phyloP scores from a whole-genome alignment of 1,140 invertebrate species.

The Acromyrmex heyeri region DNA sequence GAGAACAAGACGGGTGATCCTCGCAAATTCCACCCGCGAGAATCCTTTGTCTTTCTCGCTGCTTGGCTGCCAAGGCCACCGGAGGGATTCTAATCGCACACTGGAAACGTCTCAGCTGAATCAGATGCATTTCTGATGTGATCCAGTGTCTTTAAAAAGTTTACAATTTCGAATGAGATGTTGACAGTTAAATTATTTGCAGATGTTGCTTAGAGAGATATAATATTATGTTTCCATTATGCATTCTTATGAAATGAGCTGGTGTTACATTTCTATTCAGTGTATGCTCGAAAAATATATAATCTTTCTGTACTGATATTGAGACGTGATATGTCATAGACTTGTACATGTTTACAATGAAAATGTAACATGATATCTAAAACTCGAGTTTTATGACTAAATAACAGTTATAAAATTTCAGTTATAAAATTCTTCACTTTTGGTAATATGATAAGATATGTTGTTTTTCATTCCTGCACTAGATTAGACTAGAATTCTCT shows the following conservation, averaged over 20 bases:
- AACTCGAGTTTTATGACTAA: neutral
- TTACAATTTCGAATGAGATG: neutral
- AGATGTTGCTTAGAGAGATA: neutral
- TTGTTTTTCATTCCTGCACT: too few species aligned
- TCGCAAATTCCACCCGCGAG: constrained; percentile 33
- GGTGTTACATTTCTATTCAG: neutral
- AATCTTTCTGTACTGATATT: neutral
- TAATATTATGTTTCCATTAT: neutral
- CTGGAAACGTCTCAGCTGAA: neutral
- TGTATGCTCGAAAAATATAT: neutral
- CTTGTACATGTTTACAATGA: neutral
- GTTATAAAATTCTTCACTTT: neutral
- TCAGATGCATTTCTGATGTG: neutral
- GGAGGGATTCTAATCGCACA: constrained; percentile 30
- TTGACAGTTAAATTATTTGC: neutral
- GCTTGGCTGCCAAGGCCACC: constrained; percentile 35
- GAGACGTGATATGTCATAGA: neutral
- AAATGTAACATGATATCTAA: neutral
- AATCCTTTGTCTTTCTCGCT: constrained; percentile 47
- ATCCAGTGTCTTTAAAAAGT: neutral
- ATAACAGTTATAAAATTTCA: too few species aligned
- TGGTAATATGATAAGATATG: neutral
- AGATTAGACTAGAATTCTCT: too few species aligned
- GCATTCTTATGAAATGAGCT: neutral
- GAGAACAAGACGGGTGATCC: constrained; percentile 38